Percentiles rank a stretch among this genome's conserved stretches.
Conservation (phyloP, 2,888 invertebrate species). For the Xestia xanthographa region DNA sequence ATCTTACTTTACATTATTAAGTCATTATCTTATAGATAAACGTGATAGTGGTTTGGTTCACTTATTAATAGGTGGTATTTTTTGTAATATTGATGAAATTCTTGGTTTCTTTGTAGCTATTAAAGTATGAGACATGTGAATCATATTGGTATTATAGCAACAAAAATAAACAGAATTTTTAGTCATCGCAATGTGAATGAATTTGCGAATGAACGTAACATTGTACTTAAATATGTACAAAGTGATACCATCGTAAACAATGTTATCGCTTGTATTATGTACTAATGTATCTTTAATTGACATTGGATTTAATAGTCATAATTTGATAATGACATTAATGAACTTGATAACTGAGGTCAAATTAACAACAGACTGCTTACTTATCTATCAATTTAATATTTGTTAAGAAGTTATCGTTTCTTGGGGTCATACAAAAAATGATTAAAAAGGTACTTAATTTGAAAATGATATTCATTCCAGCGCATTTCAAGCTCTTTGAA, state of each 20-base stretch:
- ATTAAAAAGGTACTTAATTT: background rate
- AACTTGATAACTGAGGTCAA: conserved; percentile 56
- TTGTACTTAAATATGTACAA: conserved; percentile 63
- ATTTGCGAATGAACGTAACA: conserved; percentile 66
- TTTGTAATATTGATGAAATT: conserved; percentile 25
- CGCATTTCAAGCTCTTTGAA: background rate
- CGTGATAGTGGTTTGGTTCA: conserved; percentile 84
- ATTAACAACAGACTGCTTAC: conserved; percentile 26
- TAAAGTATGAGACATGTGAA: conserved; percentile 36
- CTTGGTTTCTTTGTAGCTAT: conserved; percentile 13
- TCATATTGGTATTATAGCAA: conserved; percentile 50
- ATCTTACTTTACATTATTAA: conserved; percentile 72
- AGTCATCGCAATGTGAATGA: conserved; percentile 72
- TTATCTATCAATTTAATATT: conserved; percentile 35
- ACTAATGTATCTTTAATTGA: conserved; percentile 55
- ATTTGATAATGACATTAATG: conserved; percentile 58
- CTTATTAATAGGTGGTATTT: conserved; percentile 47
- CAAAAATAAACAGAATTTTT: conserved; percentile 72
- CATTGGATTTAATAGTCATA: conserved; percentile 47
- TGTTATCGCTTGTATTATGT: conserved; percentile 67
- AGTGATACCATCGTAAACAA: conserved; percentile 74
- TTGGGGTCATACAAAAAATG: background rate
- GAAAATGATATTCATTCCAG: background rate
- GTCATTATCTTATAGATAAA: conserved; percentile 79
- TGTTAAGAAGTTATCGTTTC: conserved; percentile 1